These are phyloP conservation scores for Phlogophora meticulosa DNA, from an alignment of 2,888 invertebrate genomes.

Conservation along the genomic window DNA sequence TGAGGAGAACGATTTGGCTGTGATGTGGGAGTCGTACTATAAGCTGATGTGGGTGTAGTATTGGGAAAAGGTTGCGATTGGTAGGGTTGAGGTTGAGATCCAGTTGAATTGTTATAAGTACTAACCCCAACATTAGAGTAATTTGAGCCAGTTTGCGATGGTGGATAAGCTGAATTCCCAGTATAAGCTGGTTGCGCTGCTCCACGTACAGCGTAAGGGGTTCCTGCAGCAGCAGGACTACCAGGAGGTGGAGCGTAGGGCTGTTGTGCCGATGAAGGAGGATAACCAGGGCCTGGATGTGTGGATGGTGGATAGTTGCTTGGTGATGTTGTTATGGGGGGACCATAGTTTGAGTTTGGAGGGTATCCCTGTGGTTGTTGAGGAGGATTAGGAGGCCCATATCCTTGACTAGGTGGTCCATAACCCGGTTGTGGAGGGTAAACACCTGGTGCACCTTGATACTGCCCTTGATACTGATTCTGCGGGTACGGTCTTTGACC, in stretches of 20 bases:
- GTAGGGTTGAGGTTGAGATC: constrained; percentile 88
- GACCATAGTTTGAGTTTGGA: constrained; percentile 92
- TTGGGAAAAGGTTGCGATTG: constrained; percentile 89
- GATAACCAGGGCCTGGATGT: constrained; percentile 87
- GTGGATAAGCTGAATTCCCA: constrained; percentile 87
- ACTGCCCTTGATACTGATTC: constrained; percentile 92
- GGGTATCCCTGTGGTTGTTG: constrained; percentile 93
- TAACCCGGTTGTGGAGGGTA: constrained; percentile 93
- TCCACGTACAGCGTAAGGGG: constrained; percentile 86
- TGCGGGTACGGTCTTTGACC: constrained; percentile 93
- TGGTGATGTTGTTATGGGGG: constrained; percentile 91
- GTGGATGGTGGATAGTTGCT: constrained; percentile 91
- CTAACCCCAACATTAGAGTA: constrained; percentile 89
- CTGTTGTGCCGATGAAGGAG: constrained; percentile 86
- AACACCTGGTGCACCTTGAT: constrained; percentile 90
- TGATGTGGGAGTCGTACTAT: constrained; percentile 89
- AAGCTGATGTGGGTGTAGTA: constrained; percentile 88
- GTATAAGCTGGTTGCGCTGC: constrained; percentile 86
- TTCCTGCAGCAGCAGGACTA: constrained; percentile 84
- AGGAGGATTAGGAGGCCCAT: constrained; percentile 92
- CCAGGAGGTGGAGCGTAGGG: constrained; percentile 89
- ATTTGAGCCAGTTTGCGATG: constrained; percentile 84
- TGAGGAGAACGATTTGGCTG: constrained; percentile 91
- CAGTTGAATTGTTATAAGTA: constrained; percentile 85
- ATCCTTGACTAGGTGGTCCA: constrained; percentile 93